These are phyloP conservation scores for Euzetes globulus DNA, from an alignment of 2,888 invertebrate genomes.

Conservation along the genomic window DNA sequence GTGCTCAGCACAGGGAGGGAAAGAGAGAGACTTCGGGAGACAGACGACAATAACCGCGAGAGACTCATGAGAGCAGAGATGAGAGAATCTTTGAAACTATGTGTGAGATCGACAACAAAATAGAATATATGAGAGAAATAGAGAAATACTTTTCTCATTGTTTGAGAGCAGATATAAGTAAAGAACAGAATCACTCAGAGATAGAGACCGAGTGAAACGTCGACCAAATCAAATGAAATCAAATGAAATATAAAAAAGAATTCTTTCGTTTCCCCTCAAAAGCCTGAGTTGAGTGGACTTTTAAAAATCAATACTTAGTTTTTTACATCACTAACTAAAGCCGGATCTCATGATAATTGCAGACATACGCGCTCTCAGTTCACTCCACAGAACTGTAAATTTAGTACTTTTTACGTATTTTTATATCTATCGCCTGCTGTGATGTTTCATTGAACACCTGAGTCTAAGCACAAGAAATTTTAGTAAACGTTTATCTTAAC, in stretches of 20 bases:
- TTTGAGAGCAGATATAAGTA: constrained; percentile 1
- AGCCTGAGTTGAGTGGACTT: constrained; percentile 22
- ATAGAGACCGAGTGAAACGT: background rate
- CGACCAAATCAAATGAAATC: background rate
- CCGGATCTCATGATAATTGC: constrained; percentile 23
- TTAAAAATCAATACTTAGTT: constrained; percentile 15
- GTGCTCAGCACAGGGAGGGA: background rate
- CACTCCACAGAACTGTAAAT: constrained; percentile 17
- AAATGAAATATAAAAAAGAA: background rate
- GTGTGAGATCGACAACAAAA: constrained; percentile 11
- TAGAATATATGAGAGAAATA: background rate
- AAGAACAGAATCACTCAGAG: background rate
- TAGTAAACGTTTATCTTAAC: constrained; percentile 21
- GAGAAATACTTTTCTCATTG: constrained; percentile 12
- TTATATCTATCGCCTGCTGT: constrained; percentile 14
- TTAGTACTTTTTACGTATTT: constrained; percentile 22
- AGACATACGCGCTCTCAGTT: background rate
- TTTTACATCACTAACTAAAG: constrained; percentile 19
- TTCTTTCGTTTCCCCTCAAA: background rate
- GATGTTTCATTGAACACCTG: constrained; percentile 27
- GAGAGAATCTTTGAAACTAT: background rate
- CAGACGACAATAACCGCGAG: background rate
- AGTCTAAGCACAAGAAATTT: background rate
- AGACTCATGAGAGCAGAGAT: background rate
- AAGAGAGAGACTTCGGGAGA: background rate